These are phyloP conservation scores for Dolichallabes microphthalmus DNA, from an alignment of 2,113 vertebrate genomes.

Conservation along the genomic window DNA sequence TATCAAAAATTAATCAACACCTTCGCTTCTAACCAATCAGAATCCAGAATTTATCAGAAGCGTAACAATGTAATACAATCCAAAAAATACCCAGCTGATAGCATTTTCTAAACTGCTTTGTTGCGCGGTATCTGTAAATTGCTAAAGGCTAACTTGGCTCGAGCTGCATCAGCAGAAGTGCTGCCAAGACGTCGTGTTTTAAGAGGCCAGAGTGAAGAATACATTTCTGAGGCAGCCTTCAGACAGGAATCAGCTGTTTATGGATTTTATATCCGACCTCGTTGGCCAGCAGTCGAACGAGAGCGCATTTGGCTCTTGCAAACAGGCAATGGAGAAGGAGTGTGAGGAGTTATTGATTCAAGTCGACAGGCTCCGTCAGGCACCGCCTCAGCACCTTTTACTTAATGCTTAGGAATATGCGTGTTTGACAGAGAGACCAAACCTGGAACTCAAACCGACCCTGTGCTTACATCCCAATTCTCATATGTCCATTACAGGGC, in stretches of 20 bases:
- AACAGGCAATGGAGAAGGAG: background rate
- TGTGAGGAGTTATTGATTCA: conserved; percentile 10
- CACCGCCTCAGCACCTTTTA: conserved; percentile 6
- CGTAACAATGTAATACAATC: background rate
- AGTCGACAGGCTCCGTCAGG: background rate
- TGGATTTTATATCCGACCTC: conserved; percentile 28
- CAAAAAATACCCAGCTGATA: background rate
- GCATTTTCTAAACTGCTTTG: conserved; percentile 3
- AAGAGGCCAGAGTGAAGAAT: conserved; percentile 2
- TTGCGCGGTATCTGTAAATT: conserved; percentile 6
- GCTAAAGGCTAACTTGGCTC: conserved; percentile 4
- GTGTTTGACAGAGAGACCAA: background rate
- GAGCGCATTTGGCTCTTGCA: background rate
- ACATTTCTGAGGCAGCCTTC: conserved; percentile 10
- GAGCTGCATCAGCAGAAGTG: background rate
- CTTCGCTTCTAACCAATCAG: background rate
- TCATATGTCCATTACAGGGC: background rate
- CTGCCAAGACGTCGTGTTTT: background rate
- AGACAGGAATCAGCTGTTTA: conserved; percentile 30
- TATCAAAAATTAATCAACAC: background rate
- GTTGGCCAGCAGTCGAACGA: conserved; percentile 15
- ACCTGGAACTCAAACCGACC: background rate
- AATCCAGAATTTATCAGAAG: background rate
- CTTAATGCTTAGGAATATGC: background rate
- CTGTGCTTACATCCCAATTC: background rate